Conservation (phyloP, 2,113 vertebrate species). For the Hepsetus odoe region DNA sequence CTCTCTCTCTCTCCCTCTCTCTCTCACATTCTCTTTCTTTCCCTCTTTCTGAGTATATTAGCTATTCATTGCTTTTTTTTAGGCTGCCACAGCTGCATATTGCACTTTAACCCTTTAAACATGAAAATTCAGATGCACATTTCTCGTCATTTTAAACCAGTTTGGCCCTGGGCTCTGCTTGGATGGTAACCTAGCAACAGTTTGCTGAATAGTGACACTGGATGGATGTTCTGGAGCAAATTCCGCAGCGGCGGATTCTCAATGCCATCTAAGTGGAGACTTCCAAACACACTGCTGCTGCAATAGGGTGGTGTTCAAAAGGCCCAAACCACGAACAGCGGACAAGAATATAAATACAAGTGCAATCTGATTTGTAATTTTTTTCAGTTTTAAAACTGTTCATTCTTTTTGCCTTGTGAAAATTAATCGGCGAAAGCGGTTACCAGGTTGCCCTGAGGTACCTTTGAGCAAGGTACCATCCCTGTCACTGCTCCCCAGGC, state of each 20-base stretch:
- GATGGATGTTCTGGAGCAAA: slow-evolving; percentile 45
- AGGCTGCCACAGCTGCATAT: slow-evolving; percentile 32
- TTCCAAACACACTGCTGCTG: slow-evolving; percentile 11
- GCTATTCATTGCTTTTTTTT: slow-evolving; percentile 5
- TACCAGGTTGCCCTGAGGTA: no score
- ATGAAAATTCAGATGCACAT: slow-evolving; percentile 34
- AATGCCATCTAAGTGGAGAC: slow-evolving; percentile 34
- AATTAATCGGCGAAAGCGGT: no score
- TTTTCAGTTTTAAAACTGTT: no score
- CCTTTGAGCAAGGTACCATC: no score
- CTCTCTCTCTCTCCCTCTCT: no score
- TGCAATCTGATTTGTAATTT: no score
- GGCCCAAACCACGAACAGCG: no score
- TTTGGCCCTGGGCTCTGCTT: slow-evolving; percentile 28
- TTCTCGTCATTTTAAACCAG: slow-evolving; percentile 47
- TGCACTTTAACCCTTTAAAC: slow-evolving; percentile 52
- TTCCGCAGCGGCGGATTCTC: slow-evolving; percentile 17
- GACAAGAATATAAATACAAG: no score
- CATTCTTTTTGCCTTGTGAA: no score
- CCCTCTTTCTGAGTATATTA: slow-evolving; percentile 11
- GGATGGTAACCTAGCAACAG: slow-evolving; percentile 65
- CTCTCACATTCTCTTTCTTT: not conserved
- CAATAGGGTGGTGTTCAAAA: not conserved
- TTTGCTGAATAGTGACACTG: slow-evolving; percentile 42
- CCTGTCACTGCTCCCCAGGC: no score